Base-by-base conservation (phyloP, 2,888 invertebrate species). In the Stenichneumon culpator region DNA sequence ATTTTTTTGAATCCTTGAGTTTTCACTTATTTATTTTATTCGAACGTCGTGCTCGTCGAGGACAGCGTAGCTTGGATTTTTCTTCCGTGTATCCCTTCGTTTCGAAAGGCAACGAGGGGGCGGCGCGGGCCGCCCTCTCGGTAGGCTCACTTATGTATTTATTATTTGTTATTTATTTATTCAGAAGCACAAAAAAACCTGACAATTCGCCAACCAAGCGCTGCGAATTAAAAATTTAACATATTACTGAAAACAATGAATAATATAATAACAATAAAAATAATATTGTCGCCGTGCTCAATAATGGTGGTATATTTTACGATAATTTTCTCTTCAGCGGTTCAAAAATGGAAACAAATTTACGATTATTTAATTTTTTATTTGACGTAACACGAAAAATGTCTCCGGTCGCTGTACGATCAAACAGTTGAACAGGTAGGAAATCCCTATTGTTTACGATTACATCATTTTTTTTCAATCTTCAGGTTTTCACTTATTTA, bases 11-110 rank as follows among this genome's bases (percentile, higher is more conserved):
- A 68, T 39, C 50, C n/a, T 44, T 39, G 47, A 44, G 16, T 54
- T 72, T 63, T 63, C 44, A 73, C 70, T 67, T 39, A 77, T 82
- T 82, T 82, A 82, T 82, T 82, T 77, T 44, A 72, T 72, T 32
- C 44, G 39, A 72, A n/a, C 54, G 47, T n/a, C 54, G 52, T 11
- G 14, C 36, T 50, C 39, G 68, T 50, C 65, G 44, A 4, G 50
- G 77, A 77, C 82, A 79, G 85, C 82, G 22, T 75, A 79, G 69
- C 65, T 69, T 60, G 52, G 52, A 69, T 47, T 68, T 78, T 69
- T 54, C 39, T 44, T 50, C 52, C 67, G 44, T 79, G 44, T 67
- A 36, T n/a, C 57, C 3, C 14, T 69, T 69, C 77, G 67, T 77
- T 25, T 28, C 44, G 11, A 11, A 9, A 47, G 19, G 39, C 14